Evolutionary conservation across 2,888 invertebrate species (phyloP).

Genomic region (Spodoptera exigua): DNA sequence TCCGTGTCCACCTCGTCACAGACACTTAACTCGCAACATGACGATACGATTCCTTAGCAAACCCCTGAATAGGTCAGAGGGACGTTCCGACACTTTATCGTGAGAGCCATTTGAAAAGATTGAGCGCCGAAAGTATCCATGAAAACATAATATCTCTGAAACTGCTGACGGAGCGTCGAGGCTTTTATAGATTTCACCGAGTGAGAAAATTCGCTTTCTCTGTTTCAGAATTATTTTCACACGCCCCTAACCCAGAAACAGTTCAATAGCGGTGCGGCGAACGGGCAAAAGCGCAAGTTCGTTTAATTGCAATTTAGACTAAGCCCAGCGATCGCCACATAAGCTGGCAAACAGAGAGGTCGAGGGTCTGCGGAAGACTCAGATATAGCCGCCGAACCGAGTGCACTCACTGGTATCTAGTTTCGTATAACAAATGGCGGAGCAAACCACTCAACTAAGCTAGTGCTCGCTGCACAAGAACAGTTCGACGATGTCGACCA

Average conservation of each 20-base stretch:
- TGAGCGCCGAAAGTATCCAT: constrained; percentile 63
- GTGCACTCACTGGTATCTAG: constrained; percentile 71
- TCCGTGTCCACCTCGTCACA: constrained; percentile 42
- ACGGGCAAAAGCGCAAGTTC: constrained; percentile 68
- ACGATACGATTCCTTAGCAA: constrained; percentile 36
- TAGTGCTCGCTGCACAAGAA: constrained; percentile 54
- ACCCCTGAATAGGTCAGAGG: constrained; percentile 32
- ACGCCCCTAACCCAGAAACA: constrained; percentile 44
- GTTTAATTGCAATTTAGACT: constrained; percentile 83
- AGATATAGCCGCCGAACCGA: constrained; percentile 66
- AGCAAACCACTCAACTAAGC: constrained; percentile 60
- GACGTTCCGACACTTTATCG: constrained; percentile 57
- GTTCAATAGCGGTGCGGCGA: constrained; percentile 48
- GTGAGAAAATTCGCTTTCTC: constrained; percentile 33
- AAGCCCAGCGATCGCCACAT: constrained; percentile 78
- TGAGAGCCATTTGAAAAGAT: constrained; percentile 57
- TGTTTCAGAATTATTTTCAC: constrained; percentile 35
- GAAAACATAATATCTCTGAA: constrained; percentile 68
- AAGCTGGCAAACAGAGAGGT: constrained; percentile 74
- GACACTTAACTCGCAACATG: constrained; percentile 32
- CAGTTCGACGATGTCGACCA: constrained; percentile 46
- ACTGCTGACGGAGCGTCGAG: constrained; percentile 64
- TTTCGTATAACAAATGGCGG: constrained; percentile 72
- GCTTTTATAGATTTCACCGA: constrained; percentile 61
- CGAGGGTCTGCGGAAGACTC: constrained; percentile 73